These are phyloP conservation scores for Galaxias olidus DNA, from an alignment of 2,797 vertebrate species.

Conservation along the genomic window DNA sequence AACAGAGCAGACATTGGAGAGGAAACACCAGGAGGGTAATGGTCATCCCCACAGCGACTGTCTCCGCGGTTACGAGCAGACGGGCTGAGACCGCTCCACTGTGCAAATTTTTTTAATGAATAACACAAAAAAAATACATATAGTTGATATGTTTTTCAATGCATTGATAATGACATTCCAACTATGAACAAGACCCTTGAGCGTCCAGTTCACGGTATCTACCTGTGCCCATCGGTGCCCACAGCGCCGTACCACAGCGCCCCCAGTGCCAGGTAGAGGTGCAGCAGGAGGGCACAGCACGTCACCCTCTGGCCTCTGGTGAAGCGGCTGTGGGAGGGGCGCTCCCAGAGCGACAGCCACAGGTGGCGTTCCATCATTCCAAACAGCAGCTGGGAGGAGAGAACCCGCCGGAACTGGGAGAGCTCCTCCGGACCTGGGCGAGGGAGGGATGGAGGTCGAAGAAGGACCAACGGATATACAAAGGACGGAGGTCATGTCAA, in stretches of 20 bases:
- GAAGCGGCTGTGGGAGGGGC: conserved; percentile 72
- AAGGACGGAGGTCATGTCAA: background rate
- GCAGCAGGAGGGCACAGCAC: conserved; percentile 70
- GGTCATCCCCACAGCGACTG: conserved; percentile 71
- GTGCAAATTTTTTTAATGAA: conserved; percentile 2
- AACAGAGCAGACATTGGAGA: conserved; percentile 74
- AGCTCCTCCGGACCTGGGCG: conserved; percentile 78
- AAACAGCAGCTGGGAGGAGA: conserved; percentile 73
- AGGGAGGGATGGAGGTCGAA: background rate
- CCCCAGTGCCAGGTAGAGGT: conserved; percentile 75
- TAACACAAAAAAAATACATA: background rate
- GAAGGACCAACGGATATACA: background rate
- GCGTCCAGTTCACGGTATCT: background rate
- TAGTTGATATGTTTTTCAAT: too few species aligned
- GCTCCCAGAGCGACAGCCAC: conserved; percentile 81
- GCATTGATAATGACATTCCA: too few species aligned
- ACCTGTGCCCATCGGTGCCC: conserved; percentile 64
- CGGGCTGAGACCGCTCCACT: conserved; percentile 66
- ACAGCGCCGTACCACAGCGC: conserved; percentile 80
- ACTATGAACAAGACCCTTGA: too few species aligned
- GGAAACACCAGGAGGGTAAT: conserved; percentile 73
- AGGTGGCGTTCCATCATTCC: conserved; percentile 77
- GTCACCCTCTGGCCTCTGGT: conserved; percentile 78
- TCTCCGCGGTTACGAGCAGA: conserved; percentile 64
- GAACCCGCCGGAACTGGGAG: conserved; percentile 64